Percentiles rank a stretch among this genome's conserved stretches.
Conservation (phyloP, 2,888 invertebrate species). For the Elmis aenea region DNA sequence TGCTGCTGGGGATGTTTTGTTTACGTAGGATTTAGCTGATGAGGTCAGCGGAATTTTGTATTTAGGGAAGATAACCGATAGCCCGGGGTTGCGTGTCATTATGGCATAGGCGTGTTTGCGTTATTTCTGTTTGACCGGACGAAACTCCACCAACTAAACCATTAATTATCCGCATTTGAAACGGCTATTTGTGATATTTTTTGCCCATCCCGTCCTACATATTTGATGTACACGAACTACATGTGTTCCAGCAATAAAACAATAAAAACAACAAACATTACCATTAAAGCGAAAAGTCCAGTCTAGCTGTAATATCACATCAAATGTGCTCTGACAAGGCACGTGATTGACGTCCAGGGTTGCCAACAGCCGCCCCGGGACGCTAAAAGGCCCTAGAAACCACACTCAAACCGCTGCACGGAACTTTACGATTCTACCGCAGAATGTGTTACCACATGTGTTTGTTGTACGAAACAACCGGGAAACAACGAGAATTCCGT, state of each 20-base stretch:
- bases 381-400: slow-evolving; percentile 22
- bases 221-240: too few species aligned
- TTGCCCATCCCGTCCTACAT: too few species aligned
- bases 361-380: slow-evolving; percentile 21
- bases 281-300: slow-evolving; percentile 24
- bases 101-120: too few species aligned
- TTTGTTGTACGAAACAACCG: slow-evolving; percentile 7
- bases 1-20: too few species aligned
- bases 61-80: too few species aligned
- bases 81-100: too few species aligned
- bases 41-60: too few species aligned
- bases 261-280: slow-evolving; percentile 29
- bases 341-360: slow-evolving; percentile 21
- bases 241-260: slow-evolving; percentile 27
- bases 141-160: too few species aligned
- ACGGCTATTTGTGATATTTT: too few species aligned
- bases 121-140: too few species aligned
- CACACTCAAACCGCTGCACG: slow-evolving; percentile 18
- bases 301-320: slow-evolving; percentile 21
- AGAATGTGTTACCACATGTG: slow-evolving; percentile 22
- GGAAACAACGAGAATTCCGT: slow-evolving; percentile 4
- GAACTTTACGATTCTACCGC: slow-evolving; percentile 23
- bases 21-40: too few species aligned
- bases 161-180: too few species aligned
- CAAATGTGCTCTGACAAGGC: slow-evolving; percentile 22